A percentile compares a stretch with the other conserved stretches of the same genome.
Evolutionary conservation across 2,888 invertebrate genomes (phyloP).

Genomic region (Lasioglossum malachurum): DNA sequence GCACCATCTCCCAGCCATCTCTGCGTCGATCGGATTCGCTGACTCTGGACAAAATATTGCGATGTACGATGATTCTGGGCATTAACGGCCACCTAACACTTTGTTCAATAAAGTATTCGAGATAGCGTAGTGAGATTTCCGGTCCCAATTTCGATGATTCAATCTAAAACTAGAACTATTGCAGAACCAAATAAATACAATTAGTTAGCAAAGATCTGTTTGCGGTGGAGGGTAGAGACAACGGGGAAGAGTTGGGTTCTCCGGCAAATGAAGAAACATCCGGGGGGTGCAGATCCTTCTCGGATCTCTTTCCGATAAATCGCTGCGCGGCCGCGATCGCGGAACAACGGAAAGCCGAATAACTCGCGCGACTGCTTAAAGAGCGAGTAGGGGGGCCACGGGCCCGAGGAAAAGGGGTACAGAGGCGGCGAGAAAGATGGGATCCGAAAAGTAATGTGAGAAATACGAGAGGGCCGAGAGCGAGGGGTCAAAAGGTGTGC

Average conservation of each 20-base stretch:
- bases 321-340: conserved; percentile 11
- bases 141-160: background rate
- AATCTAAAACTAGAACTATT: background rate
- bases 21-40: background rate
- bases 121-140: background rate
- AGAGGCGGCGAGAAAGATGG: conserved; percentile 36
- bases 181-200: background rate
- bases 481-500: conserved; percentile 73
- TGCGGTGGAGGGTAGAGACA: background rate
- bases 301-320: conserved; percentile 66
- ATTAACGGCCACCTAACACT: background rate
- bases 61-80: background rate
- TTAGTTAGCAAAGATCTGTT: background rate
- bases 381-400: conserved; percentile 30
- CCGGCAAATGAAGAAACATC: conserved; percentile 56
- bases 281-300: conserved; percentile 23
- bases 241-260: background rate
- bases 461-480: conserved; percentile 71
- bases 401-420: conserved; percentile 25
- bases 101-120: background rate
- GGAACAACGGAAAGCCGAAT: conserved; percentile 52
- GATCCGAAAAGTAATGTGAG: conserved; percentile 77
- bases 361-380: conserved; percentile 53
- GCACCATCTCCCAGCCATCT: background rate
- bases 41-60: background rate